Base-by-base conservation (phyloP, 2,113 vertebrate species). In the Ornithorhynchus anatinus region DNA sequence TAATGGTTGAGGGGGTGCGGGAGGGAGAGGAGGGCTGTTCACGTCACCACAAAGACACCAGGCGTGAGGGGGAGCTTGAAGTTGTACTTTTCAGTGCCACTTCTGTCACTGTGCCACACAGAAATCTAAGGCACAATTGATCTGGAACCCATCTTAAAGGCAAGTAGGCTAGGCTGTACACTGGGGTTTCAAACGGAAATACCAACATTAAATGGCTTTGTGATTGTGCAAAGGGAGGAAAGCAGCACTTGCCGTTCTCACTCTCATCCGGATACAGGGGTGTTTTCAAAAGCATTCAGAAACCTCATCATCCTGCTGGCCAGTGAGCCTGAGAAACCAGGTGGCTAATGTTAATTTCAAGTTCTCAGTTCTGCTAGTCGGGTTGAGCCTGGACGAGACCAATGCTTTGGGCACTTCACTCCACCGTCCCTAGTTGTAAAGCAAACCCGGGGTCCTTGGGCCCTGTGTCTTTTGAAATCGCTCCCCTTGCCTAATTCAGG, bases 31-130 rank as follows among this genome's bases (percentile, higher is more conserved):
- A 33, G 22, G 7, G 25, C 19, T 4, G 35, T 39, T 33, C 23
- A 12, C 40, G 47, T n/a, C 42, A 65, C 44, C n/a, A 63, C 61
- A 44, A 57, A 59, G 50, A 47, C n/a, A n/a, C n/a, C n/a, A n/a
- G n/a, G n/a, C n/a, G n/a, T n/a, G n/a, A n/a, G n/a, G n/a, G n/a
- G n/a, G n/a, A n/a, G n/a, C n/a, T n/a, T n/a, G n/a, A n/a, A n/a
- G n/a, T n/a, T n/a, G n/a, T n/a, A n/a, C n/a, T n/a, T n/a, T n/a
- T n/a, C n/a, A n/a, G n/a, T n/a, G n/a, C n/a, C n/a, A n/a, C n/a
- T n/a, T n/a, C n/a, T n/a, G n/a, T n/a, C n/a, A n/a, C n/a, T n/a
- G n/a, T n/a, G n/a, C n/a, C n/a, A n/a, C n/a, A n/a, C n/a, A n/a
- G n/a, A n/a, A n/a, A n/a, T n/a, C n/a, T n/a, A n/a, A n/a, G n/a